These are phyloP conservation scores for Carapus acus DNA, from an alignment of 2,797 vertebrate genomes.

Conservation along the genomic window DNA sequence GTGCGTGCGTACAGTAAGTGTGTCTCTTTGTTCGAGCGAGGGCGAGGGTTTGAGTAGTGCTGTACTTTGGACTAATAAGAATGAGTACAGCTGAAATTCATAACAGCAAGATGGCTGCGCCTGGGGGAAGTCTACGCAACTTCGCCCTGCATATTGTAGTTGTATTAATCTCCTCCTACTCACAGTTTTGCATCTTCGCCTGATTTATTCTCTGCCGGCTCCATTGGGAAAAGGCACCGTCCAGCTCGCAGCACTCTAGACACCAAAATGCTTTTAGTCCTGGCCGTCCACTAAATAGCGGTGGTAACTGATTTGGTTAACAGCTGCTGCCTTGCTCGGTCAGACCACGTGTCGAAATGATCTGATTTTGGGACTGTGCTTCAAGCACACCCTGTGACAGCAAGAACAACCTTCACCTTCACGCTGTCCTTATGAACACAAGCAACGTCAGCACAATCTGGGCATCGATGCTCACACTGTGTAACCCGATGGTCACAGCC, in stretches of 20 bases:
- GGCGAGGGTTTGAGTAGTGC: too few species aligned
- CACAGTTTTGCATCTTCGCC: slow-evolving; percentile 9
- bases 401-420: slow-evolving; percentile 35
- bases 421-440: slow-evolving; percentile 32
- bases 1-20: neutral
- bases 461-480: slow-evolving; percentile 54
- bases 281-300: too few species aligned
- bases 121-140: too few species aligned
- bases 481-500: slow-evolving; percentile 42
- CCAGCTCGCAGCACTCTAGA: too few species aligned
- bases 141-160: too few species aligned
- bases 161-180: neutral
- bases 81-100: neutral
- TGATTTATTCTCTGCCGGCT: slow-evolving; percentile 10
- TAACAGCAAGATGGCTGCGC: neutral
- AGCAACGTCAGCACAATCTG: slow-evolving; percentile 60
- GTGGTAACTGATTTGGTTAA: too few species aligned
- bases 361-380: slow-evolving; percentile 32
- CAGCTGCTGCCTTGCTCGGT: too few species aligned
- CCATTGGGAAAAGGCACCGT: slow-evolving; percentile 13
- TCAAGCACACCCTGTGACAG: slow-evolving; percentile 32
- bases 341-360: too few species aligned
- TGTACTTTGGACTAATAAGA: neutral
- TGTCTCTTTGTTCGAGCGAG: neutral
- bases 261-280: too few species aligned